A percentile compares a stretch with the other conserved stretches of the same genome.
These are phyloP conservation scores for Rhombomys opimus DNA, from an alignment of 2,113 vertebrate species.

Conservation along the genomic window DNA sequence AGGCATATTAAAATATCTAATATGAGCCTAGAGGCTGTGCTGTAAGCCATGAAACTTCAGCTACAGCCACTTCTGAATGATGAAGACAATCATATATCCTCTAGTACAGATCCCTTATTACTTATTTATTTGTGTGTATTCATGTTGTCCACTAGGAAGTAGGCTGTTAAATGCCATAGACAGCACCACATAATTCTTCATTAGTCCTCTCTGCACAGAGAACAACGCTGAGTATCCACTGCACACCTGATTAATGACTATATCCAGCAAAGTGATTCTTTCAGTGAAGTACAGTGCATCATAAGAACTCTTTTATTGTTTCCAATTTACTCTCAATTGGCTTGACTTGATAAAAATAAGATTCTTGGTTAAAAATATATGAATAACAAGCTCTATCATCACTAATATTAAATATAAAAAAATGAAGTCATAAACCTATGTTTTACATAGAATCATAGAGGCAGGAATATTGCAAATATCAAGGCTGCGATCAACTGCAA, in stretches of 20 bases:
- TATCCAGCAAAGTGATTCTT: constrained; percentile 38
- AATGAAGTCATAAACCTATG: not conserved
- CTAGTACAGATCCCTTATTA: not conserved
- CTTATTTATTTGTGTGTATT: not conserved
- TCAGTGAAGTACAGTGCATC: constrained; percentile 34
- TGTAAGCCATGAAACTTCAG: not conserved
- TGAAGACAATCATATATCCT: not conserved
- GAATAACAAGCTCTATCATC: not conserved
- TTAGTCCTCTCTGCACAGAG: not conserved
- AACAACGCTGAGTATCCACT: constrained; percentile 27
- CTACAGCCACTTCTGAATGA: not conserved
- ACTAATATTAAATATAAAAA: not conserved
- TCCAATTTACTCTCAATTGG: constrained; percentile 34
- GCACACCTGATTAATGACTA: constrained; percentile 19
- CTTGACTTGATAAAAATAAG: constrained; percentile 39
- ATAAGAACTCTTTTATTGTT: constrained; percentile 23
- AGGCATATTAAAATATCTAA: not conserved
- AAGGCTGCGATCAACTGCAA: not conserved
- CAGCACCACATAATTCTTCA: not conserved
- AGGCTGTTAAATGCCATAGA: not conserved
- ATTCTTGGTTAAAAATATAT: not conserved
- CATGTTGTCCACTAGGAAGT: not conserved
- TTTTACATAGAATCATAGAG: not conserved
- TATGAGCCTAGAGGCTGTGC: not conserved
- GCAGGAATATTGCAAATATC: not conserved